Evolutionary conservation across 2,888 invertebrate species (phyloP).

Genomic region (Fragum whitleyi): DNA sequence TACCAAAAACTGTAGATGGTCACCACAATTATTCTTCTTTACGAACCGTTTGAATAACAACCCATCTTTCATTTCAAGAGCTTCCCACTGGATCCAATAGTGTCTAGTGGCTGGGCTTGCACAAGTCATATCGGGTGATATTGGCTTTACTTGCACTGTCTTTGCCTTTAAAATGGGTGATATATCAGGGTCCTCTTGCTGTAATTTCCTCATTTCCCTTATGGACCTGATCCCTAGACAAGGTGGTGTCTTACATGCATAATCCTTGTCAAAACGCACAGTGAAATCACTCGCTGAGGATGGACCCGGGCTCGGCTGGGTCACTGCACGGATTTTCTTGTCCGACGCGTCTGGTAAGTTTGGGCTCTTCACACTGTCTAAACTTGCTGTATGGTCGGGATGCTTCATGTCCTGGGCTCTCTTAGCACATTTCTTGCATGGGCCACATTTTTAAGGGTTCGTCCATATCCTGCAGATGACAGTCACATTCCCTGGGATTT

Average conservation of each 20-base stretch:
- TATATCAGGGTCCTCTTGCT: constrained; percentile 1
- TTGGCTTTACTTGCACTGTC: background rate
- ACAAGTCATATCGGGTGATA: background rate
- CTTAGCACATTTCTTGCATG: constrained; percentile 29
- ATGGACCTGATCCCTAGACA: background rate
- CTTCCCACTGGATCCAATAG: constrained; percentile 5
- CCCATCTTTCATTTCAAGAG: background rate
- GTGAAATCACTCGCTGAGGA: too few species aligned
- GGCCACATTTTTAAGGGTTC: too few species aligned
- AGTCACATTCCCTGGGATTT: too few species aligned
- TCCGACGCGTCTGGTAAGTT: too few species aligned
- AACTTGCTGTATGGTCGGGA: too few species aligned
- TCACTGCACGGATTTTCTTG: too few species aligned
- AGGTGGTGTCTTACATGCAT: too few species aligned
- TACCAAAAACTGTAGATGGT: background rate
- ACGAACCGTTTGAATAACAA: background rate
- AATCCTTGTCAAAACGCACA: too few species aligned
- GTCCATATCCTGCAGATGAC: too few species aligned
- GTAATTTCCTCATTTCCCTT: background rate
- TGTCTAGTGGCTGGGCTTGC: constrained; percentile 5
- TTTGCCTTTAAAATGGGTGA: background rate
- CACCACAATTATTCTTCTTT: background rate
- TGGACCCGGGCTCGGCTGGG: too few species aligned
- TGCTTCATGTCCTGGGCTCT: constrained; percentile 30
- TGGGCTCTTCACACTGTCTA: too few species aligned